Conservation (phyloP, 2,888 invertebrate species). For the Cyclophora punctaria region DNA sequence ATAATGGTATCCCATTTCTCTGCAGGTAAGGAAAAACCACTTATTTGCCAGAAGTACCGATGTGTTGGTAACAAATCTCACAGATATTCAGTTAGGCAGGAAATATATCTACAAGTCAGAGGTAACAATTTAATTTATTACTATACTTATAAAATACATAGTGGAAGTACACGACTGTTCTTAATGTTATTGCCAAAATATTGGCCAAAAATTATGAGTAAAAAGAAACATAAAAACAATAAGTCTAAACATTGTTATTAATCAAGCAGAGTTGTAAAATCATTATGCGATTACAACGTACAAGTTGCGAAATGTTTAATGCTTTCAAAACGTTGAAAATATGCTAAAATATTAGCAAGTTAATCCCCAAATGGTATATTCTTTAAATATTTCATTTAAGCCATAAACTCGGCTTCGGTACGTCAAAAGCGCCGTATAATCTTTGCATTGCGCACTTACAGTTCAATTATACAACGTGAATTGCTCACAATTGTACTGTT, state of each 20-base stretch:
- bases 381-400: slow-evolving; percentile 2
- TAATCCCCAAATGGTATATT: slow-evolving; percentile 7
- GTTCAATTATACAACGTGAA: slow-evolving; percentile 21
- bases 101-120: too few species aligned
- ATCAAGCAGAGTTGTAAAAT: too few species aligned
- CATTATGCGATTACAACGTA: background rate
- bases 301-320: background rate
- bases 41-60: slow-evolving; percentile 6
- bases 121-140: too few species aligned
- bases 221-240: too few species aligned
- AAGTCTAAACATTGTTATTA: too few species aligned
- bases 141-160: too few species aligned
- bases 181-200: too few species aligned
- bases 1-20: slow-evolving; percentile 33
- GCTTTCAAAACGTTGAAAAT: background rate
- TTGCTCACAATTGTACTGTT: slow-evolving; percentile 23
- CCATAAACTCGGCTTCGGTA: slow-evolving; percentile 6
- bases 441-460: slow-evolving; percentile 10
- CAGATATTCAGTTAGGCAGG: too few species aligned
- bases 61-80: background rate
- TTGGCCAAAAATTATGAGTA: too few species aligned
- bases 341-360: slow-evolving; percentile 1
- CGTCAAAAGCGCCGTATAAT: slow-evolving; percentile 11
- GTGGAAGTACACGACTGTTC: too few species aligned
- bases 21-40: slow-evolving; percentile 20